phyloP scores from a whole-genome alignment of 2,888 invertebrate species.

The Invenusta paracnida region DNA sequence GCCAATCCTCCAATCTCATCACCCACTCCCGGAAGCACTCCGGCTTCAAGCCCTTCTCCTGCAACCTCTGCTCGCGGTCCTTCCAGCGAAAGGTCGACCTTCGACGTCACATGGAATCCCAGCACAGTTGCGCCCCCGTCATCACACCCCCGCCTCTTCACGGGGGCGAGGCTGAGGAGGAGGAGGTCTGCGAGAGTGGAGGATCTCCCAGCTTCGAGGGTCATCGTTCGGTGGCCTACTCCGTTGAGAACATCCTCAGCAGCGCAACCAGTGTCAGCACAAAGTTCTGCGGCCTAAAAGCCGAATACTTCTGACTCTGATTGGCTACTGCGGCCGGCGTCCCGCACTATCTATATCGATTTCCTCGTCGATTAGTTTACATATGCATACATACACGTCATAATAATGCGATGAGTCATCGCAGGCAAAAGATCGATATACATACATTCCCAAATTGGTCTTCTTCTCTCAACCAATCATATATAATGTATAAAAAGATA shows the following conservation, averaged over 20 bases:
- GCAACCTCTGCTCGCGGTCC: conserved; percentile 85
- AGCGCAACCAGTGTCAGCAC: background rate
- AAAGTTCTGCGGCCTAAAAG: background rate
- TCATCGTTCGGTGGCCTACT: background rate
- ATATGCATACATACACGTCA: too few species aligned
- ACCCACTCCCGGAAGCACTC: conserved; percentile 96
- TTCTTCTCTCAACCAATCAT: too few species aligned
- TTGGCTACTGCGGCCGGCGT: too few species aligned
- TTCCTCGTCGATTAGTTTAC: too few species aligned
- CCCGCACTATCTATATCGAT: too few species aligned
- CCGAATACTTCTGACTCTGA: background rate
- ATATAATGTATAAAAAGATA: too few species aligned
- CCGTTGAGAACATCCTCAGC: background rate
- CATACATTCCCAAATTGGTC: too few species aligned
- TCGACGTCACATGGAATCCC: conserved; percentile 86
- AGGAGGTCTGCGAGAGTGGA: background rate
- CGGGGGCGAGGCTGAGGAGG: background rate
- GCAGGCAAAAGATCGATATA: too few species aligned
- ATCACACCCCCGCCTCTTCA: background rate
- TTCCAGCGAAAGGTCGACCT: conserved; percentile 78
- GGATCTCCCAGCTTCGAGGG: background rate
- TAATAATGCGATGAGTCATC: too few species aligned
- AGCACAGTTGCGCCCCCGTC: conserved; percentile 65
- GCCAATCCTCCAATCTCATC: conserved; percentile 93
- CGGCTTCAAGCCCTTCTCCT: conserved; percentile 94